A percentile compares a stretch with the other conserved stretches of the same genome.
These are phyloP conservation scores for Omphaloscelis lunosa DNA, from an alignment of 2,888 invertebrate species.

Conservation along the genomic window DNA sequence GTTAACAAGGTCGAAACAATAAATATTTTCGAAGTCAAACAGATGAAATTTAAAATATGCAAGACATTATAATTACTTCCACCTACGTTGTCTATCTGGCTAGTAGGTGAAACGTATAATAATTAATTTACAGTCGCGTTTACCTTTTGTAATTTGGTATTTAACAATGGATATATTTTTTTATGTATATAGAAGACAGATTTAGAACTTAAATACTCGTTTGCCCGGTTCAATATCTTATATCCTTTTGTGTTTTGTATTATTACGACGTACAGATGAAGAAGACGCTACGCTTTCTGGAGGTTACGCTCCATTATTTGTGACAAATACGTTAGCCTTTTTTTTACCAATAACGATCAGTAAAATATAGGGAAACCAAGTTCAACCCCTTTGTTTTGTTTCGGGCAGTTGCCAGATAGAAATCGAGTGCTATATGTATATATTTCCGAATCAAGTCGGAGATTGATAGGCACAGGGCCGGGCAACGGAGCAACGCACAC, in stretches of 20 bases:
- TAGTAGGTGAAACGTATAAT: neutral
- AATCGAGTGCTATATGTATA: constrained; percentile 9
- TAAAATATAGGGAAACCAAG: constrained; percentile 3
- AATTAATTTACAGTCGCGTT: neutral
- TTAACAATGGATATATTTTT: too few species aligned
- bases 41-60: constrained; percentile 5
- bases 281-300: neutral
- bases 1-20: constrained; percentile 15
- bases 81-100: constrained; percentile 3
- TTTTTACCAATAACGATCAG: neutral
- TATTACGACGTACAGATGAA: neutral
- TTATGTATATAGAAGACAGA: neutral
- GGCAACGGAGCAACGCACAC: constrained; percentile 55
- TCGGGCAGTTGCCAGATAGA: constrained; percentile 16
- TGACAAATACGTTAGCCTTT: neutral
- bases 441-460: constrained; percentile 52
- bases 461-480: constrained; percentile 71
- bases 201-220: neutral
- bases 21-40: constrained; percentile 1
- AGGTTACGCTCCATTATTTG: neutral
- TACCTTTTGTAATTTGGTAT: neutral
- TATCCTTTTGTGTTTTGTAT: neutral
- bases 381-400: constrained; percentile 14
- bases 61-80: constrained; percentile 4
- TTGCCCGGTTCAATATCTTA: neutral